Percentiles rank a stretch among this genome's conserved stretches.
Evolutionary conservation across 1,140 invertebrate genomes (phyloP).

Genomic region (Drosophila albomicans): DNA sequence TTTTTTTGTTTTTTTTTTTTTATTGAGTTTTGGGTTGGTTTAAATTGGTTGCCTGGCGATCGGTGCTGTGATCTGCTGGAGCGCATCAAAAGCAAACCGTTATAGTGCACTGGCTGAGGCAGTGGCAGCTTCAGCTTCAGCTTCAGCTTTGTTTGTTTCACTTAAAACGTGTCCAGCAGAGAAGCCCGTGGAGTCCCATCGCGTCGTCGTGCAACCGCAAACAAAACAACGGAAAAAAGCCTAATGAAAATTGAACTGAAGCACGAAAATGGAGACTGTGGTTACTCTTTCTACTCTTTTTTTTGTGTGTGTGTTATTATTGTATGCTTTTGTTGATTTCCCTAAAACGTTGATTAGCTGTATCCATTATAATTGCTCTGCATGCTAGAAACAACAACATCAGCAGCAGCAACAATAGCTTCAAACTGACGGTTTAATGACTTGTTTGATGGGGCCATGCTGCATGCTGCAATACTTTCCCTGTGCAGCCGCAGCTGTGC

Average conservation of each 20-base stretch:
- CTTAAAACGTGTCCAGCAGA: constrained; percentile 72
- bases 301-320: constrained; percentile 44
- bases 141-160: constrained; percentile 58
- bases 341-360: constrained; percentile 80
- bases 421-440: constrained; percentile 54
- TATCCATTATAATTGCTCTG: constrained; percentile 77
- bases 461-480: constrained; percentile 65
- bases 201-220: constrained; percentile 61
- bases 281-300: constrained; percentile 54
- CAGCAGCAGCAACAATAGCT: constrained; percentile 24
- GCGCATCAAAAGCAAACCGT: constrained; percentile 56
- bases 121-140: not conserved
- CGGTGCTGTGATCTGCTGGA: constrained; percentile 58
- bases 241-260: constrained; percentile 72
- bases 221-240: constrained; percentile 28
- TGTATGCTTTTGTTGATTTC: constrained; percentile 66
- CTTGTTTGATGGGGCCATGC: constrained; percentile 39
- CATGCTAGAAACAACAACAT: constrained; percentile 57
- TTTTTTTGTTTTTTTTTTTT: constrained; percentile 39
- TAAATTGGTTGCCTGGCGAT: constrained; percentile 43
- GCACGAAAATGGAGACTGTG: constrained; percentile 77
- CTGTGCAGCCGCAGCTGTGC: constrained; percentile 52
- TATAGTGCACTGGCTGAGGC: constrained; percentile 22
- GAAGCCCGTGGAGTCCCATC: constrained; percentile 19
- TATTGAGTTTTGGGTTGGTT: constrained; percentile 52